These are phyloP conservation scores for Coelopa frigida DNA, from an alignment of 1,140 invertebrate species.

Conservation along the genomic window DNA sequence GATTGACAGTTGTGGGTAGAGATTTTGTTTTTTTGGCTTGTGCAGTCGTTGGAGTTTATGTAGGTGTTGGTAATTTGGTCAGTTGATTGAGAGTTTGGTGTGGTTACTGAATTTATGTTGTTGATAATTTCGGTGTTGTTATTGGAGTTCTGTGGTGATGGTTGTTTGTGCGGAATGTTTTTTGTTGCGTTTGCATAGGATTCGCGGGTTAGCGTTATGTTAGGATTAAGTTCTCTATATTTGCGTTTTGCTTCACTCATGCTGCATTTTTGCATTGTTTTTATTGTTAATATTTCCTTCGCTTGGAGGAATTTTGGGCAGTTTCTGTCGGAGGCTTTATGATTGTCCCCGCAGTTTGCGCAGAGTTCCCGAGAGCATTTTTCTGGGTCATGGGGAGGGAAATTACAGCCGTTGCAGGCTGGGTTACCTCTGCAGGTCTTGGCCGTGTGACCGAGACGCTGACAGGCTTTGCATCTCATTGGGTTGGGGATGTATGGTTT, in stretches of 20 bases:
- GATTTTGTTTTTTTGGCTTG: too few relatives aligned
- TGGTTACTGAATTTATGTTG: too few relatives aligned
- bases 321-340: slow-evolving; percentile 1
- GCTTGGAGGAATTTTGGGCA: slow-evolving; percentile 5
- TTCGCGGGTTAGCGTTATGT: too few relatives aligned
- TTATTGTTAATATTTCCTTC: slow-evolving; percentile 5
- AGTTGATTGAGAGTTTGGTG: too few relatives aligned
- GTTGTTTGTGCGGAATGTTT: too few relatives aligned
- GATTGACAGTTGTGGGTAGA: too few relatives aligned
- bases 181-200: too few relatives aligned
- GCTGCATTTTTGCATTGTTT: slow-evolving; percentile 2
- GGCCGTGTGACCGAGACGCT: slow-evolving; percentile 3
- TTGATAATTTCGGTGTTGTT: too few relatives aligned
- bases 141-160: too few relatives aligned
- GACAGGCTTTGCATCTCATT: slow-evolving; percentile 9
- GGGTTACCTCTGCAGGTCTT: slow-evolving; percentile 1
- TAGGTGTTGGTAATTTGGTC: too few relatives aligned
- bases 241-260: not conserved
- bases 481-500: slow-evolving; percentile 6
- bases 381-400: not conserved
- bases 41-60: too few relatives aligned
- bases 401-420: slow-evolving; percentile 3
- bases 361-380: not conserved
- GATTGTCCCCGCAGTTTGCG: too few relatives aligned
- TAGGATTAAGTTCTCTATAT: not conserved